Percentiles rank a stretch among this genome's conserved stretches.
These are phyloP conservation scores for Gadus macrocephalus DNA, from an alignment of 2,113 vertebrate genomes.

Conservation along the genomic window DNA sequence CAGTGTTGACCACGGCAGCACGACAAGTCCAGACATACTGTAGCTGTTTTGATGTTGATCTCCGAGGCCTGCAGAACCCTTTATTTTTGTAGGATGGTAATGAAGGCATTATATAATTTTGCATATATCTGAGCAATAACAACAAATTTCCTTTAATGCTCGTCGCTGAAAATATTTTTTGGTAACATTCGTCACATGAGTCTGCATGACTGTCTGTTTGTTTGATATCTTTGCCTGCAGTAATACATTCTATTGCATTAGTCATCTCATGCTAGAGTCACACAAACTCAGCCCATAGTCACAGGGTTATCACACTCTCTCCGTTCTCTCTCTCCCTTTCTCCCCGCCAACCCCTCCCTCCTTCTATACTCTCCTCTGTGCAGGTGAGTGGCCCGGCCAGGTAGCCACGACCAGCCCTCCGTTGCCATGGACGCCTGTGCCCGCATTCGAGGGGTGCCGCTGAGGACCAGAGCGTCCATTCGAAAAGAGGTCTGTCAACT, in stretches of 20 bases:
- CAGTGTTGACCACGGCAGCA: slow-evolving; percentile 28
- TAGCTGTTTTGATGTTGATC: slow-evolving; percentile 22
- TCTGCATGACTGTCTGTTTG: not conserved
- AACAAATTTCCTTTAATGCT: not conserved
- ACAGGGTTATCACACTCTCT: not conserved
- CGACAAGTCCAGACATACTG: slow-evolving; percentile 26
- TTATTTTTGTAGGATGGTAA: not conserved
- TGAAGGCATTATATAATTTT: not conserved
- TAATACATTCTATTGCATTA: not conserved
- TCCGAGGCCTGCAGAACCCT: slow-evolving; percentile 1
- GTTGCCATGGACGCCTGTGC: slow-evolving; percentile 78
- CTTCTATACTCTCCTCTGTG: not conserved
- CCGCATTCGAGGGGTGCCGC: slow-evolving; percentile 70
- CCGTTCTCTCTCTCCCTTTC: too few relatives aligned
- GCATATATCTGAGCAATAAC: too few relatives aligned
- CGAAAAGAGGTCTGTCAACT: slow-evolving; percentile 71
- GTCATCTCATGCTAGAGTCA: not conserved
- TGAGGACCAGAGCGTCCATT: slow-evolving; percentile 76
- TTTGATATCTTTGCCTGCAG: not conserved
- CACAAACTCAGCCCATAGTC: not conserved
- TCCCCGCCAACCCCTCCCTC: not conserved
- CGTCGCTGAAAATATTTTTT: not conserved
- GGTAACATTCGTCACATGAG: not conserved
- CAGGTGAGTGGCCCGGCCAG: slow-evolving; percentile 48
- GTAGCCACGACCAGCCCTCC: slow-evolving; percentile 20